Percentiles rank a stretch among this genome's conserved stretches.
These are phyloP conservation scores for Megaustenia siamemsis DNA, from an alignment of 2,888 invertebrate species.

Conservation along the genomic window DNA sequence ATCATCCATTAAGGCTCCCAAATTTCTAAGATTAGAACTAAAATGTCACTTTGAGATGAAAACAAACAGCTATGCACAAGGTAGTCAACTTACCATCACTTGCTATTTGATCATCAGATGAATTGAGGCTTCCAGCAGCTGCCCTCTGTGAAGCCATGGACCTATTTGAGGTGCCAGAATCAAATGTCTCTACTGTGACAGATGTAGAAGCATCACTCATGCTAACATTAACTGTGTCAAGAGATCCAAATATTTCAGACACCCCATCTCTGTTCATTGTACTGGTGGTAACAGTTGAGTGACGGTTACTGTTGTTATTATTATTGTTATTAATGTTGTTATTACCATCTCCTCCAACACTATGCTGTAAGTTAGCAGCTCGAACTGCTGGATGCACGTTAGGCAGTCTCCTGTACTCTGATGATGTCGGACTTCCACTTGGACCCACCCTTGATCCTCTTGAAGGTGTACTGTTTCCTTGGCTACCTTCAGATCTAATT, in stretches of 20 bases:
- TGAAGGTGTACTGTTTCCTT: conserved; percentile 10
- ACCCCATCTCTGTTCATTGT: conserved; percentile 75
- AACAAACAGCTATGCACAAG: no score
- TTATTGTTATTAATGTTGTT: conserved; percentile 56
- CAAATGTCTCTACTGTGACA: conserved; percentile 83
- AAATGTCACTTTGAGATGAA: no score
- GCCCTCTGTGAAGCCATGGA: conserved; percentile 83
- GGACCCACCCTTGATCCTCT: conserved; percentile 9
- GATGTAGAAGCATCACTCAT: conserved; percentile 82
- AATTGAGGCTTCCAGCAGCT: conserved; percentile 83
- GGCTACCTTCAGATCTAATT: conserved; percentile 67
- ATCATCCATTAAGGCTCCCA: no score
- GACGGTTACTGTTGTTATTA: conserved; percentile 65
- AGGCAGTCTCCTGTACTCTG: conserved; percentile 75
- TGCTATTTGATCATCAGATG: conserved; percentile 77
- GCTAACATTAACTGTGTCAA: conserved; percentile 83
- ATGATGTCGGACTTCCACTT: conserved; percentile 54
- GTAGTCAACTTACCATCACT: conserved; percentile 71
- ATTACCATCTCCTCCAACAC: conserved; percentile 49
- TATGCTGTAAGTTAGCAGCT: conserved; percentile 34
- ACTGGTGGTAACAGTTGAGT: conserved; percentile 76
- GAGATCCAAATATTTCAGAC: conserved; percentile 81
- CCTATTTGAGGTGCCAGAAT: conserved; percentile 80
- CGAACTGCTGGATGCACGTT: conserved; percentile 71
- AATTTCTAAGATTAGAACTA: not conserved